Evolutionary conservation across 2,113 vertebrate genomes (phyloP).

Genomic region (Lota lota): DNA sequence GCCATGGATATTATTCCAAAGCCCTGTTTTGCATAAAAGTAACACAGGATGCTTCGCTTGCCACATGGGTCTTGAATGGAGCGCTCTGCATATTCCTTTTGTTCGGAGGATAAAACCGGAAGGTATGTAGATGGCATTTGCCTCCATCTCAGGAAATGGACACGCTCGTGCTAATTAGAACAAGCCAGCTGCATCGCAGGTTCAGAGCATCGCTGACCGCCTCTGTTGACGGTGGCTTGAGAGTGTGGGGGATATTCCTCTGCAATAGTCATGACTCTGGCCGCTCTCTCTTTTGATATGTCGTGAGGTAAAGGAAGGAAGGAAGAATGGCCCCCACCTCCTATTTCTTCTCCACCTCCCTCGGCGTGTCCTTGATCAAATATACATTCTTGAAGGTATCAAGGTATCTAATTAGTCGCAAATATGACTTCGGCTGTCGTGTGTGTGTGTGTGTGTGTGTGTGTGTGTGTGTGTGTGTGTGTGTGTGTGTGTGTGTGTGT

Average conservation of each 20-base stretch:
- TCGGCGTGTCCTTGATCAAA: conserved; percentile 45
- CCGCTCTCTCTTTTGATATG: conserved; percentile 29
- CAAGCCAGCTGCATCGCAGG: conserved; percentile 15
- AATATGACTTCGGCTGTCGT: conserved; percentile 1
- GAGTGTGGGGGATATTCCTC: background rate
- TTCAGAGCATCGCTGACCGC: conserved; percentile 9
- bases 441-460: conserved; percentile 20
- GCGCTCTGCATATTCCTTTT: conserved; percentile 24
- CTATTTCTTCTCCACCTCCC: conserved; percentile 3
- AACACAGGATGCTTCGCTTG: conserved; percentile 39
- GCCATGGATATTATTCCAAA: conserved; percentile 49
- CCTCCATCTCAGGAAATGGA: conserved; percentile 20
- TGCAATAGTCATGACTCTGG: conserved; percentile 35
- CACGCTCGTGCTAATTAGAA: conserved; percentile 44
- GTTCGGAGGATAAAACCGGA: conserved; percentile 12
- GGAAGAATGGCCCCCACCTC: background rate
- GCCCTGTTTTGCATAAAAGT: conserved; percentile 53
- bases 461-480: conserved; percentile 6
- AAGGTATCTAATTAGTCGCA: conserved; percentile 35
- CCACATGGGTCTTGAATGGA: conserved; percentile 28
- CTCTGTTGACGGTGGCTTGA: too few relatives aligned
- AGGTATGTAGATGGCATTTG: conserved; percentile 35
- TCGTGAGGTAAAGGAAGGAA: conserved; percentile 21
- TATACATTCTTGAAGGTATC: conserved; percentile 37
- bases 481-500: conserved; percentile 22